These are phyloP conservation scores for Andrena hattorfiana DNA, from an alignment of 2,888 invertebrate species.

Conservation along the genomic window DNA sequence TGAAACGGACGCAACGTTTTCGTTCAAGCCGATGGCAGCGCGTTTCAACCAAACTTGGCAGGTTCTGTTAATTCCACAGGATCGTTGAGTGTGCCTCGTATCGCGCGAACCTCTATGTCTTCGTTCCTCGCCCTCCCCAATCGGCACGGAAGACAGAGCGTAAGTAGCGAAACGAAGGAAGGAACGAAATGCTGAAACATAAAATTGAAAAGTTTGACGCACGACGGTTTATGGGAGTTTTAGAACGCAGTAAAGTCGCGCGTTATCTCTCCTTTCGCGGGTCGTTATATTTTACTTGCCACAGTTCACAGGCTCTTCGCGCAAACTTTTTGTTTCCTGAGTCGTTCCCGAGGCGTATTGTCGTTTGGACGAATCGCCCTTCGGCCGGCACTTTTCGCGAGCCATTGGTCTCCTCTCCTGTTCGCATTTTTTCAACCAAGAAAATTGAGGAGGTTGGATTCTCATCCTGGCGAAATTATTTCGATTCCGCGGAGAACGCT, in stretches of 20 bases:
- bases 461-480: not conserved
- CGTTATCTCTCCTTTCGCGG: conserved; percentile 80
- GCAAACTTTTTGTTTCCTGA: conserved; percentile 71
- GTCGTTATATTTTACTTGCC: conserved; percentile 81
- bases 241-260: conserved; percentile 82
- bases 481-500: not conserved
- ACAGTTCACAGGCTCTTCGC: conserved; percentile 47
- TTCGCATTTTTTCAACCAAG: conserved; percentile 28
- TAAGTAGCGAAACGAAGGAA: conserved; percentile 73
- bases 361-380: conserved; percentile 71
- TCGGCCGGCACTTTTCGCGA: conserved; percentile 23
- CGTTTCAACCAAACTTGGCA: not conserved
- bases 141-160: conserved; percentile 34
- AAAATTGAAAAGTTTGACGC: conserved; percentile 84
- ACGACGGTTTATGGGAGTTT: conserved; percentile 82
- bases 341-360: conserved; percentile 75
- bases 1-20: not conserved
- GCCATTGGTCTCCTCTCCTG: conserved; percentile 59
- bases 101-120: too few species aligned
- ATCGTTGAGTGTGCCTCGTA: too few species aligned
- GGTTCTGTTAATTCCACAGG: too few species aligned
- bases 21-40: not conserved
- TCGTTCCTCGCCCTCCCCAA: too few species aligned
- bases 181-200: conserved; percentile 77
- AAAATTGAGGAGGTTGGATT: not conserved